Percentiles rank a stretch among this genome's conserved stretches.
Evolutionary conservation across 2,797 vertebrate genomes (phyloP).

Genomic region (Tragopan temminckii): DNA sequence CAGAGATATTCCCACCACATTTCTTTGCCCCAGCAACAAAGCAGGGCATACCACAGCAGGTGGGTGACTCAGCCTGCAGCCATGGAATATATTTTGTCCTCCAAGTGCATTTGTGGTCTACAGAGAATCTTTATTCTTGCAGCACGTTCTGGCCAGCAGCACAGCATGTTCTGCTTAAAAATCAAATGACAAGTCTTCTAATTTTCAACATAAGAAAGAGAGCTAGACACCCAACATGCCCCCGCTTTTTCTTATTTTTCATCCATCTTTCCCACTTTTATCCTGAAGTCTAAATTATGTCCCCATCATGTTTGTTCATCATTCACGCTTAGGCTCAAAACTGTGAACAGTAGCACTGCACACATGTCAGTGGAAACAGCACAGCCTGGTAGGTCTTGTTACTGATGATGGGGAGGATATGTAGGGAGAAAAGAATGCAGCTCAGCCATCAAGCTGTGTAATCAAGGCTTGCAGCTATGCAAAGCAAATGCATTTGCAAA

Average conservation of each 20-base stretch:
- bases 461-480: constrained; percentile 9
- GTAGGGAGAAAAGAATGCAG: neutral
- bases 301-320: rapidly evolving
- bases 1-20: neutral
- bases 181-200: neutral
- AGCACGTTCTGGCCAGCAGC: neutral
- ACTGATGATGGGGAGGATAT: neutral
- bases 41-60: neutral
- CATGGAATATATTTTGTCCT: neutral
- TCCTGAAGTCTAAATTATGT: neutral
- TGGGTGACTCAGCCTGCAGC: neutral
- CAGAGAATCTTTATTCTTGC: neutral
- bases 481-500: constrained; percentile 38
- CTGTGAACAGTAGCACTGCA: neutral
- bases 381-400: neutral
- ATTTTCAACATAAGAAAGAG: neutral
- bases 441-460: neutral
- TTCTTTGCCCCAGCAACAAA: rapidly evolving
- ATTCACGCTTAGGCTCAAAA: neutral
- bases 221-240: neutral
- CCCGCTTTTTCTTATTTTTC: neutral
- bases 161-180: neutral
- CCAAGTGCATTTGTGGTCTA: neutral
- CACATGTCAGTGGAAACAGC: neutral
- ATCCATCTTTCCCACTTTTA: neutral